A percentile compares a stretch with the other conserved stretches of the same genome.
These are phyloP conservation scores for Emydoidea blandingii DNA, from an alignment of 2,797 vertebrate species.

Conservation along the genomic window DNA sequence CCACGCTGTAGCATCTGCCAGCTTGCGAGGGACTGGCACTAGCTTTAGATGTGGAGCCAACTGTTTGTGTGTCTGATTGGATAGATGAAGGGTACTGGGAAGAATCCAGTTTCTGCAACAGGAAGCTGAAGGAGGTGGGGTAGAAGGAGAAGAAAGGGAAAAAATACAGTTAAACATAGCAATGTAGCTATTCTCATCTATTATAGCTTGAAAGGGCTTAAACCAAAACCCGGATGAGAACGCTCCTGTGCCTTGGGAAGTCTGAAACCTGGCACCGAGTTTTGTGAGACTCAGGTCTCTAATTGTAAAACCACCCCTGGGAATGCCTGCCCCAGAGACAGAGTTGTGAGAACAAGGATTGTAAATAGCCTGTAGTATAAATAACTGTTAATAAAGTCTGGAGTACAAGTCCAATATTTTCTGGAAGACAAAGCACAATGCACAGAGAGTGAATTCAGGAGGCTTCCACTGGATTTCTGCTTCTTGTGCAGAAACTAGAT, in stretches of 20 bases:
- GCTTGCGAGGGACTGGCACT: neutral
- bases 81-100: neutral
- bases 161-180: neutral
- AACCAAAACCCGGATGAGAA: neutral
- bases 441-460: neutral
- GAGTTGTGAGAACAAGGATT: neutral
- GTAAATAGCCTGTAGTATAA: neutral
- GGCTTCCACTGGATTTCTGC: neutral
- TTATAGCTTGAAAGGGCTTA: fast-evolving
- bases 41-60: neutral
- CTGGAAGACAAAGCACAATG: neutral
- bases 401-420: fast-evolving
- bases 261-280: neutral
- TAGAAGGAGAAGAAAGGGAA: neutral
- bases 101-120: neutral
- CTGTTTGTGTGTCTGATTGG: neutral
- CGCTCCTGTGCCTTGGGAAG: neutral
- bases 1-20: slow-evolving; percentile 37
- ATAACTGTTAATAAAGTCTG: fast-evolving
- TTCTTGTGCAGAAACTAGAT: neutral
- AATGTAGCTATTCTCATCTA: fast-evolving
- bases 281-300: neutral
- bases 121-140: neutral
- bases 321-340: neutral
- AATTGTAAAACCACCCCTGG: neutral